Conservation (phyloP, 2,113 vertebrate species). For the Manacus vitellinus region DNA sequence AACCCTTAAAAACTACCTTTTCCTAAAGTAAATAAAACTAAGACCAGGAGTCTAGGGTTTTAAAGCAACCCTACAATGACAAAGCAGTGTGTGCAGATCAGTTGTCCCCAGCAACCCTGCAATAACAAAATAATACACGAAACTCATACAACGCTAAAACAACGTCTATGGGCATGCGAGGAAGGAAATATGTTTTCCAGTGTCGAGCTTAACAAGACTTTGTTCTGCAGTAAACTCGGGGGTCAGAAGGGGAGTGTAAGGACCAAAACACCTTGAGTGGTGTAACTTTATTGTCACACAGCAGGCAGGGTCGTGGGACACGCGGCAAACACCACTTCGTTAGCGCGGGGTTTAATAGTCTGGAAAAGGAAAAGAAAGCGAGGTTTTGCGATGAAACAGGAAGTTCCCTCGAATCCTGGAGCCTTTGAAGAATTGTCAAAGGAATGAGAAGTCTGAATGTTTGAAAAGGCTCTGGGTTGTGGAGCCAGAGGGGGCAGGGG, state of each 20-base stretch:
- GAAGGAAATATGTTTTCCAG: conserved; percentile 41
- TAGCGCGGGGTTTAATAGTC: not conserved
- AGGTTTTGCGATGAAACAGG: conserved; percentile 37
- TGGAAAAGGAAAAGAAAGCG: conserved; percentile 40
- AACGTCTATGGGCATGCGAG: accelerated
- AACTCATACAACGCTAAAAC: not conserved
- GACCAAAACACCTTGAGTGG: not conserved
- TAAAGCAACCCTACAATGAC: conserved; percentile 9
- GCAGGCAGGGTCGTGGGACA: not conserved
- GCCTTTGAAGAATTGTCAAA: conserved; percentile 64
- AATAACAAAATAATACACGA: conserved; percentile 32
- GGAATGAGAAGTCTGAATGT: conserved; percentile 38
- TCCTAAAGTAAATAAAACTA: conserved; percentile 51
- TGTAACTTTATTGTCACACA: not conserved
- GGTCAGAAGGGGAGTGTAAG: not conserved
- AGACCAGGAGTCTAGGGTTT: not conserved
- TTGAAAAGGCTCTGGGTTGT: not conserved
- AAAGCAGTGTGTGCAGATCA: not conserved
- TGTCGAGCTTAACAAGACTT: not conserved
- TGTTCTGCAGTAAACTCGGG: not conserved
- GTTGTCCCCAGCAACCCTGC: conserved; percentile 46
- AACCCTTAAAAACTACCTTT: conserved; percentile 27
- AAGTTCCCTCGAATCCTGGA: conserved; percentile 31
- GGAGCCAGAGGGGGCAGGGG: not conserved
- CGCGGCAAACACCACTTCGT: not conserved